phyloP scores from a whole-genome alignment of 2,888 invertebrate genomes.

The Amiota minor region DNA sequence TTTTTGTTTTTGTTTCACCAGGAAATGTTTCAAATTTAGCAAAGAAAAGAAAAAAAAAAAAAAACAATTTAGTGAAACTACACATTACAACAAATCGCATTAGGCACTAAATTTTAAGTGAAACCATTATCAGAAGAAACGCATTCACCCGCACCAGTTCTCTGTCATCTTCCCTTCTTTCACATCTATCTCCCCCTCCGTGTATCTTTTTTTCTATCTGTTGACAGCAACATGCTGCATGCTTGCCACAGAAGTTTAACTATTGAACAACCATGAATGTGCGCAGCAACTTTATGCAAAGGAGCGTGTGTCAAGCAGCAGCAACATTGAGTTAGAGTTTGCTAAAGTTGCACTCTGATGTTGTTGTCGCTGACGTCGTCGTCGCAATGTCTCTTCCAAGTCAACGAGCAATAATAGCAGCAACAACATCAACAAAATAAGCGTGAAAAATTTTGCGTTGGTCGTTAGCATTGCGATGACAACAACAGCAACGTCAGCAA shows the following conservation, averaged over 20 bases:
- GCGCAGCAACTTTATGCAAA: constrained; percentile 19
- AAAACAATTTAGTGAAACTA: constrained; percentile 31
- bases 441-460: constrained; percentile 22
- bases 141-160: constrained; percentile 2
- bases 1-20: constrained; percentile 26
- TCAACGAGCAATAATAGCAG: constrained; percentile 13
- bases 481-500: constrained; percentile 1
- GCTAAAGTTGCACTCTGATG: not conserved
- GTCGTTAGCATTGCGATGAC: constrained; percentile 19
- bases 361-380: constrained; percentile 16
- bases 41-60: constrained; percentile 31
- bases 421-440: not conserved
- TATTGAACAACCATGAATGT: constrained; percentile 30
- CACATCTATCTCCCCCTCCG: no score
- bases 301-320: not conserved
- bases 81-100: constrained; percentile 63
- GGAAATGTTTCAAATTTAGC: constrained; percentile 57
- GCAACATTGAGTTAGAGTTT: not conserved
- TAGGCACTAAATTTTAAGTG: constrained; percentile 61
- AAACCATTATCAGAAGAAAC: constrained; percentile 33
- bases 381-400: not conserved
- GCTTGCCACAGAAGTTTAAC: constrained; percentile 22
- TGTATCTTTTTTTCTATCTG: no score
- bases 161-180: no score
- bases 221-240: constrained; percentile 21